These are phyloP conservation scores for Globia sparganii DNA, from an alignment of 2,888 invertebrate species.

Conservation along the genomic window DNA sequence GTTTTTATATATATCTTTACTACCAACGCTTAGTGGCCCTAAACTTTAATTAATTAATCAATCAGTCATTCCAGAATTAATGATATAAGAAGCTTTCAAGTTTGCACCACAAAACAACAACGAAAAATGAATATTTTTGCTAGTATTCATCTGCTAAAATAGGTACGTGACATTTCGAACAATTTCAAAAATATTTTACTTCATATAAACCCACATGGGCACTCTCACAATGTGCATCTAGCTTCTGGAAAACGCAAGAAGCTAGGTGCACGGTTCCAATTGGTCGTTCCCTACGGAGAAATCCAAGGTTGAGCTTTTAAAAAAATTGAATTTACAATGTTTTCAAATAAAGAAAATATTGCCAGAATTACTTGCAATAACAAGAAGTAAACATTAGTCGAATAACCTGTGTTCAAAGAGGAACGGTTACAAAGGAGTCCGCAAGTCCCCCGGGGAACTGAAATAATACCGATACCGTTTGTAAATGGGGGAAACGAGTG, in stretches of 20 bases:
- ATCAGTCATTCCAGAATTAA: neutral
- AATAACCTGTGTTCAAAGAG: neutral
- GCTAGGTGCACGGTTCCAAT: neutral
- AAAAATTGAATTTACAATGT: no score
- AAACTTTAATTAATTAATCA: no score
- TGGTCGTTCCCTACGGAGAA: neutral
- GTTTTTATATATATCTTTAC: neutral
- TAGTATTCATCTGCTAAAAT: neutral
- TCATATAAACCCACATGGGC: neutral
- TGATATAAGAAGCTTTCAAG: neutral
- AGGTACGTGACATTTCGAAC: neutral
- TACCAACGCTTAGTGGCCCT: neutral
- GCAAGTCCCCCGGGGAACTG: neutral
- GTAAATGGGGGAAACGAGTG: neutral
- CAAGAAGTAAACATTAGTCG: neutral
- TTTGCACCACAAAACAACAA: neutral
- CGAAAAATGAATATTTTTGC: neutral
- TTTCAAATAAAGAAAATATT: neutral
- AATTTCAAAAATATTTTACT: no score
- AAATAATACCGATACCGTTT: conserved; percentile 12
- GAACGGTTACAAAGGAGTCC: neutral
- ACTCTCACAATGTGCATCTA: neutral
- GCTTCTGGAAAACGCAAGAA: neutral
- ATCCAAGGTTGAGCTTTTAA: no score
- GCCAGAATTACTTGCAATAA: no score